phyloP scores from a whole-genome alignment of 2,113 vertebrate genomes.

The Odontesthes bonariensis region DNA sequence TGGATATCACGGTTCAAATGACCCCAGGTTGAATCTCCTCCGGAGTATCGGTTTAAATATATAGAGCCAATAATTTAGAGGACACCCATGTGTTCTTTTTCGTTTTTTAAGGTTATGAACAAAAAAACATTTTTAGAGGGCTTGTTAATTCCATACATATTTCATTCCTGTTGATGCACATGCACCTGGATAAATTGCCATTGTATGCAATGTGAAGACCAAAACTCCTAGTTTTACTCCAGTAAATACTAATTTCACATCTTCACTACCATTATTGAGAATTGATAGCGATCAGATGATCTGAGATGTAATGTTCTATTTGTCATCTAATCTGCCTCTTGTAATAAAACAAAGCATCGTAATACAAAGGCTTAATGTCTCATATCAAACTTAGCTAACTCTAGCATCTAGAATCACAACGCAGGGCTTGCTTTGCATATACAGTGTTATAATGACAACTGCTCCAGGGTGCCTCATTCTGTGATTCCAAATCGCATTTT shows the following conservation, averaged over 20 bases:
- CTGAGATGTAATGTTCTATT: background rate
- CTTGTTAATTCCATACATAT: too few relatives aligned
- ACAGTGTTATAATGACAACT: constrained; percentile 55
- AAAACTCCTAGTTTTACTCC: background rate
- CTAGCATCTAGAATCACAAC: constrained; percentile 5
- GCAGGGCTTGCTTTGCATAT: constrained; percentile 43
- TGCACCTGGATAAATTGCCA: background rate
- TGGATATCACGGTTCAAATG: too few relatives aligned
- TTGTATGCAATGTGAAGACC: too few relatives aligned
- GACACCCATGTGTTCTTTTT: too few relatives aligned
- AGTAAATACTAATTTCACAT: background rate
- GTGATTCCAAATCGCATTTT: constrained; percentile 53
- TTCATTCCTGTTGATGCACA: too few relatives aligned
- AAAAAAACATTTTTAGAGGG: too few relatives aligned
- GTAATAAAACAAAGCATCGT: background rate
- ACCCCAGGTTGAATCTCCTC: too few relatives aligned
- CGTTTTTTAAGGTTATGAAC: too few relatives aligned
- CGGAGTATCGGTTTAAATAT: too few relatives aligned
- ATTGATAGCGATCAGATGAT: background rate
- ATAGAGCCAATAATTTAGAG: too few relatives aligned
- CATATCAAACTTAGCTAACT: constrained; percentile 33
- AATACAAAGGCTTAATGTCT: constrained; percentile 9
- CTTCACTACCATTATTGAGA: background rate
- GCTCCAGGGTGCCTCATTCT: constrained; percentile 35
- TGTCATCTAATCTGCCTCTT: background rate